Percentiles rank a stretch among this genome's conserved stretches.
Evolutionary conservation across 2,113 vertebrate genomes (phyloP).

Genomic region (Cnemophilus loriae): DNA sequence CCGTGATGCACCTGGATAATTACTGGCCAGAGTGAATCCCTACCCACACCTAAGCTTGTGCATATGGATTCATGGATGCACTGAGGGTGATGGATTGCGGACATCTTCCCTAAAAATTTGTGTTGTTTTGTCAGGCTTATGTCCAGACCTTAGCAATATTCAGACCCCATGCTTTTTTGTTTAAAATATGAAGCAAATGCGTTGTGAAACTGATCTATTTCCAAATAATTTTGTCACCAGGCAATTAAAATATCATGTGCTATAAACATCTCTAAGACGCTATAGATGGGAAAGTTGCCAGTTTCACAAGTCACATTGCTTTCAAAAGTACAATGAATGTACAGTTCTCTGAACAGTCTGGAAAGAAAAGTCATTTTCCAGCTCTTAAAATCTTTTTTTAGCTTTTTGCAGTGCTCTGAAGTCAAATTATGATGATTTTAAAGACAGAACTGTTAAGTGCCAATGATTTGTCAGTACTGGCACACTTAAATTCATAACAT

Average conservation of each 20-base stretch:
- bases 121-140: not conserved
- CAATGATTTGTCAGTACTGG: slow-evolving; percentile 17
- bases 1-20: not conserved
- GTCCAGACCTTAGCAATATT: not conserved
- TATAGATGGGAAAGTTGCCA: slow-evolving; percentile 18
- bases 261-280: slow-evolving; percentile 8
- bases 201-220: not conserved
- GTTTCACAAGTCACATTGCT: slow-evolving; percentile 12
- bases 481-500: not conserved
- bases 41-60: not conserved
- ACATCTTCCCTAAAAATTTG: not conserved
- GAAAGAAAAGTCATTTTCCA: slow-evolving; percentile 49
- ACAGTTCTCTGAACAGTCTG: slow-evolving; percentile 40
- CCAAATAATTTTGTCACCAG: slow-evolving; percentile 6
- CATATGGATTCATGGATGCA: not conserved
- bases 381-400: slow-evolving; percentile 44
- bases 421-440: slow-evolving; percentile 39
- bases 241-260: slow-evolving; percentile 37
- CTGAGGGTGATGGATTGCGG: not conserved
- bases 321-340: slow-evolving; percentile 47
- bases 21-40: not conserved
- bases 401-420: slow-evolving; percentile 12
- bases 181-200: not conserved
- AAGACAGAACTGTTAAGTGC: not conserved
- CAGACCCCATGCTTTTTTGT: not conserved